Evolutionary conservation across 2,113 vertebrate species (phyloP).

Genomic region (Coreoperca whiteheadi): DNA sequence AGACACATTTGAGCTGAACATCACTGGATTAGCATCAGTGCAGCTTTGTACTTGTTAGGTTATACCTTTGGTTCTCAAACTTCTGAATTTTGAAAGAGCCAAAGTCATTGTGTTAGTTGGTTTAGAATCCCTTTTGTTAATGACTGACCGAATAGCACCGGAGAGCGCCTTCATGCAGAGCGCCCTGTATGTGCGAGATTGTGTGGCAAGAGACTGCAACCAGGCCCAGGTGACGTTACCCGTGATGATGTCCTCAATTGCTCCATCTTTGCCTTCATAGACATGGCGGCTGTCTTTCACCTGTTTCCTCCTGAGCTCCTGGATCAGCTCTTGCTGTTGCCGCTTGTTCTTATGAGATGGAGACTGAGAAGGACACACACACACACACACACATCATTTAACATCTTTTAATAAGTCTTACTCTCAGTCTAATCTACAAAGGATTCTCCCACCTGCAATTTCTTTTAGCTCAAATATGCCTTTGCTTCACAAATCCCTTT

Average conservation of each 20-base stretch:
- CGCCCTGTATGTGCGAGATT: slow-evolving; percentile 16
- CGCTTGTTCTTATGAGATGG: slow-evolving; percentile 89
- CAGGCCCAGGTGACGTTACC: slow-evolving; percentile 80
- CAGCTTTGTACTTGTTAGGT: slow-evolving; percentile 57
- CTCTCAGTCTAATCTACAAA: not conserved
- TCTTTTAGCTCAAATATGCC: slow-evolving; percentile 1
- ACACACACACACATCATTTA: slow-evolving; percentile 37
- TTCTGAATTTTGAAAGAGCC: slow-evolving; percentile 41
- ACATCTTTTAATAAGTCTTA: not conserved
- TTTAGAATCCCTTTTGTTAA: slow-evolving; percentile 62
- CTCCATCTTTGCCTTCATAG: slow-evolving; percentile 96
- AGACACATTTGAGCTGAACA: slow-evolving; percentile 53
- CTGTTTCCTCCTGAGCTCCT: slow-evolving; percentile 92
- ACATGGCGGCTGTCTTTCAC: slow-evolving; percentile 96
- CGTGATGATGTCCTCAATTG: slow-evolving; percentile 98
- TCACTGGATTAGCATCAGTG: slow-evolving; percentile 48
- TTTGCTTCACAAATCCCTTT: not conserved
- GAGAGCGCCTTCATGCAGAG: slow-evolving; percentile 71
- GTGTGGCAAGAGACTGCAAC: not conserved
- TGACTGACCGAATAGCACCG: slow-evolving; percentile 52
- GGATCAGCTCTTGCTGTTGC: slow-evolving; percentile 95
- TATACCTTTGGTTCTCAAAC: slow-evolving; percentile 49
- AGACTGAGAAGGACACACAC: slow-evolving; percentile 73
- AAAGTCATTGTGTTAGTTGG: slow-evolving; percentile 70
- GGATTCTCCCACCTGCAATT: not conserved